A percentile compares a stretch with the other conserved stretches of the same genome.
Evolutionary conservation across 2,888 invertebrate genomes (phyloP).

Genomic region (Oxycera nigricornis): DNA sequence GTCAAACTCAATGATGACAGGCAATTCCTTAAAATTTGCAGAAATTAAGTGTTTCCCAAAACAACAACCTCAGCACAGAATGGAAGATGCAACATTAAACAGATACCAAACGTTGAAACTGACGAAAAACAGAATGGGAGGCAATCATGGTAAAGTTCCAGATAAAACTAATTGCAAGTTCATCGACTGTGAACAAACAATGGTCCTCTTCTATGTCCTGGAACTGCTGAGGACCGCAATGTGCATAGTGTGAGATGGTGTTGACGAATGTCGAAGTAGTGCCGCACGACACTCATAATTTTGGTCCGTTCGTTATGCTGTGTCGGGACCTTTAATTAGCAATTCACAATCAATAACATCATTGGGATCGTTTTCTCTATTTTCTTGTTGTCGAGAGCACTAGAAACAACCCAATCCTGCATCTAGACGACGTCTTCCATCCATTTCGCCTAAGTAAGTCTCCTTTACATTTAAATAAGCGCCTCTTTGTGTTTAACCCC

Average conservation of each 20-base stretch:
- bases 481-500: conserved; percentile 43
- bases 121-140: neutral
- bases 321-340: conserved; percentile 46
- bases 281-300: neutral
- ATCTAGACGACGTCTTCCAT: neutral
- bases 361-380: conserved; percentile 47
- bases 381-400: conserved; percentile 2
- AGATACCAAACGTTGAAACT: neutral
- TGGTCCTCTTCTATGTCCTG: conserved; percentile 10
- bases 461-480: conserved; percentile 42
- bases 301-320: neutral
- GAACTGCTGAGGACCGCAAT: neutral
- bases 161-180: conserved; percentile 47
- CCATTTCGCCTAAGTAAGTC: conserved; percentile 30
- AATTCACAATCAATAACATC: conserved; percentile 48
- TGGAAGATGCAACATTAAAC: neutral
- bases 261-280: neutral
- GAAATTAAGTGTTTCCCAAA: neutral
- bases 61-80: neutral
- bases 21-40: neutral
- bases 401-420: neutral
- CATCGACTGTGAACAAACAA: conserved; percentile 46
- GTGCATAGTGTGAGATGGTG: neutral
- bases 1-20: conserved; percentile 17
- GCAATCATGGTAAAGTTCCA: conserved; percentile 43